phyloP scores from a whole-genome alignment of 2,888 invertebrate species.

The Athalia circularis region DNA sequence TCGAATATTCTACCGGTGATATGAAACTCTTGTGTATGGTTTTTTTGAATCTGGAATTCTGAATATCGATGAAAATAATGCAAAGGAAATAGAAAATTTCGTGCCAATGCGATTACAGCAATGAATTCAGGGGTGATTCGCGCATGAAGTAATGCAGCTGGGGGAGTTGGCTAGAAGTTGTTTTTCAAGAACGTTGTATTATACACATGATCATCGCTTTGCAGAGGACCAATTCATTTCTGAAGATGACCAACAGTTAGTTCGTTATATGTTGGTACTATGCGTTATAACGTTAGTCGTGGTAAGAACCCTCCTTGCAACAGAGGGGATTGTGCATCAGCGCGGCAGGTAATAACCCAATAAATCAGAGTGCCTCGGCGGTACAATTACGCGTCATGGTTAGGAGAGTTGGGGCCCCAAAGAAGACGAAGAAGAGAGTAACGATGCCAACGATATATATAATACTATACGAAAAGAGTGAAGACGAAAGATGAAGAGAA shows the following conservation, averaged over 20 bases:
- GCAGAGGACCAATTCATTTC: neutral
- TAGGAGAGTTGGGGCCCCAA: constrained; percentile 48
- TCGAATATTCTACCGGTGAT: no score
- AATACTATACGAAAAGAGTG: neutral
- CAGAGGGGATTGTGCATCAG: constrained; percentile 54
- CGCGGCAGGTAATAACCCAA: constrained; percentile 69
- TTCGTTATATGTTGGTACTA: neutral
- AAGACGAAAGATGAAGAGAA: constrained; percentile 46
- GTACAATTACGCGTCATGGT: constrained; percentile 69
- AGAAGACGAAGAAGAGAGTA: constrained; percentile 50
- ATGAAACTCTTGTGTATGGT: no score
- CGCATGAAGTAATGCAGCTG: no score
- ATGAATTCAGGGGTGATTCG: no score
- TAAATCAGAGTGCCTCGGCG: constrained; percentile 70
- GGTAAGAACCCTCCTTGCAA: constrained; percentile 58
- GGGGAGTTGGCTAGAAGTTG: no score
- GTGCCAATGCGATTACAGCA: no score
- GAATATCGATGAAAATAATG: no score
- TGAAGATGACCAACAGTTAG: neutral
- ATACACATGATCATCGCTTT: no score
- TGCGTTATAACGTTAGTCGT: constrained; percentile 7
- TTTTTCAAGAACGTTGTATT: no score
- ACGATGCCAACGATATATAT: no score
- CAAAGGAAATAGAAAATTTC: no score
- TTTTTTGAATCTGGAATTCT: no score